Conservation (phyloP, 2,797 vertebrate genomes). For the Phoebastria nigripes region DNA sequence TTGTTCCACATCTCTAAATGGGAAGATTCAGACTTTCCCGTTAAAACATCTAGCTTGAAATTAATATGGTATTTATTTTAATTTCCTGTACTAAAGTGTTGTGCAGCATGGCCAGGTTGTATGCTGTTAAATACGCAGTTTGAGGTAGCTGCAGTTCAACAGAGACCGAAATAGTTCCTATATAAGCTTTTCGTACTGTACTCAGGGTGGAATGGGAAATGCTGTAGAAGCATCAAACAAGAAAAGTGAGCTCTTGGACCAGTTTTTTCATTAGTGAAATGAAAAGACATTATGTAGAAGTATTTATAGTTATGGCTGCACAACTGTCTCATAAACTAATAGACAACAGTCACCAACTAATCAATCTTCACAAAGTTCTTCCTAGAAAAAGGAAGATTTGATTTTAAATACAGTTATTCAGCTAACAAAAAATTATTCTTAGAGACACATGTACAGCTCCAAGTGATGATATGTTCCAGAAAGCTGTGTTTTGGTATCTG, state of each 20-base stretch:
- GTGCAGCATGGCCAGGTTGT: not conserved
- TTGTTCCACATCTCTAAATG: not conserved
- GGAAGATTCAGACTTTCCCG: not conserved
- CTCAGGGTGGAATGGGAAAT: not conserved
- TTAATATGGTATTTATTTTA: not conserved
- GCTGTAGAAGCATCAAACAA: not conserved
- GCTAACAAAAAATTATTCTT: not conserved
- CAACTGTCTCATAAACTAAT: not conserved
- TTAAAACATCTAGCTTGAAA: not conserved
- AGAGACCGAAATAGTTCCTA: not conserved
- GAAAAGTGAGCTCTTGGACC: not conserved
- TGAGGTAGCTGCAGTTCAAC: not conserved
- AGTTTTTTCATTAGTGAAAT: not conserved
- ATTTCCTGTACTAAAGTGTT: not conserved
- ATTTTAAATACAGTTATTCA: not conserved
- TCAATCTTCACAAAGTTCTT: not conserved
- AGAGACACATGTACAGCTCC: not conserved
- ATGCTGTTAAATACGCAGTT: not conserved
- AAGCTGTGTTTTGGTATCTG: not conserved
- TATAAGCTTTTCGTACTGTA: not conserved
- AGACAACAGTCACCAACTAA: not conserved
- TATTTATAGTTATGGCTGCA: not conserved
- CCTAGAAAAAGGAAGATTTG: constrained; percentile 23
- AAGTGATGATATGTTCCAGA: not conserved
- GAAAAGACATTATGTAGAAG: not conserved